phyloP scores from a whole-genome alignment of 2,113 vertebrate species.

The Nipponia nippon region DNA sequence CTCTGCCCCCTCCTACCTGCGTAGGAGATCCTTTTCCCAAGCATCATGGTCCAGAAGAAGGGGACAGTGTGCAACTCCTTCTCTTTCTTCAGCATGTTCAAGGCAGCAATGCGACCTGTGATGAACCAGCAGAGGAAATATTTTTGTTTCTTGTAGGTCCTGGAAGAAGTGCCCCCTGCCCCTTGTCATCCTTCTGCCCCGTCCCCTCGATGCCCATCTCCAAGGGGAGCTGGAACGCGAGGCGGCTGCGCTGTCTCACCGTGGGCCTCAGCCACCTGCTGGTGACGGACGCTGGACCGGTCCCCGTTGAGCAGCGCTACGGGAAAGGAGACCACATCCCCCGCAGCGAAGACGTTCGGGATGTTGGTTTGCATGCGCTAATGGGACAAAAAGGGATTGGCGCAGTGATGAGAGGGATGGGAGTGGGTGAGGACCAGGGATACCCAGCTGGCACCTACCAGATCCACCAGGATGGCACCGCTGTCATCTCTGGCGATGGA shows the following conservation, averaged over 20 bases:
- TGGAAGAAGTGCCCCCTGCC: neutral
- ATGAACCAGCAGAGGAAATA: neutral
- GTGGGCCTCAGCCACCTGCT: constrained; percentile 86
- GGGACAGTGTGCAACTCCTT: constrained; percentile 76
- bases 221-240: rapidly evolving
- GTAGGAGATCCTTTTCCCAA: constrained; percentile 81
- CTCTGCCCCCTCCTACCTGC: constrained; percentile 66
- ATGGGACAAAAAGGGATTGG: neutral
- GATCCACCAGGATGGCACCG: constrained; percentile 79
- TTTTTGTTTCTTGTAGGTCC: neutral
- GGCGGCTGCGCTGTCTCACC: constrained; percentile 58
- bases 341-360: constrained; percentile 78
- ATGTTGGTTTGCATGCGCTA: constrained; percentile 85
- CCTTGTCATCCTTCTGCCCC: neutral
- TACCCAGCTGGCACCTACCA: constrained; percentile 63
- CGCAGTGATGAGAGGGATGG: rapidly evolving
- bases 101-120: constrained; percentile 81
- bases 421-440: rapidly evolving
- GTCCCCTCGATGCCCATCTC: rapidly evolving
- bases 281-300: constrained; percentile 78
- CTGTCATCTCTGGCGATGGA: constrained; percentile 67
- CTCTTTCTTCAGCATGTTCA: constrained; percentile 80
- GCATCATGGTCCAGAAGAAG: constrained; percentile 85
- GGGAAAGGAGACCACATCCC: constrained; percentile 84
- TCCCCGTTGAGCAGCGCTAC: constrained; percentile 68